Base-by-base conservation (phyloP, 1,140 invertebrate genomes). In the Zaprionus vittiger region DNA sequence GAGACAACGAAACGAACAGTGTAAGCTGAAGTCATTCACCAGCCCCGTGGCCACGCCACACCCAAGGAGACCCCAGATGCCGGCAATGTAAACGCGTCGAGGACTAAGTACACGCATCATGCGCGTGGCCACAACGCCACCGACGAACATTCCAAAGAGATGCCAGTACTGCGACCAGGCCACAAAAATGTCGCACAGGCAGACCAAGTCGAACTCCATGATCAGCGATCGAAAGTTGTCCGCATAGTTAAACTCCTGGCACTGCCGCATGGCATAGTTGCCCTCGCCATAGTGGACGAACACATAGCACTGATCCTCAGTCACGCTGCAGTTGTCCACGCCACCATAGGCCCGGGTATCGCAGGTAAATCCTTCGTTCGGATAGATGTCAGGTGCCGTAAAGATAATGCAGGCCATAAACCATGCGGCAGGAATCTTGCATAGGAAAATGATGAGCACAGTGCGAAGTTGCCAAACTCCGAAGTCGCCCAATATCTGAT, bases 381-480 rank as follows among this genome's bases (percentile, higher is more conserved):
- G 82, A 70, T 92, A 82, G 2, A 92, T 69, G 15, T 92, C 91
- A 4, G 91, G 90, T 0, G 91, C 91, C 4, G 91, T 90, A n/a
- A 92, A 92, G 7, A 93, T 90, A 17, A 93, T 91, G 37, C 85
- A 91, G 4, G 93, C 92, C 93, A 93, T 93, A 56, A 93, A 93
- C 93, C 93, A 93, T n/a, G 93, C 92, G 6, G 93, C 92, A 0
- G 93, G 93, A 24, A 93, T 92, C 73, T 93, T 93, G 55, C 91
- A 91, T 6, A 93, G 72, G 61, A 91, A 93, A 14, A 93, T 75
- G 34, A 93, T 90, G 12, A 92, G 72, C 31, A 93, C 77, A 2
- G 92, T 81, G 38, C 93, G 83, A 15, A 93, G 63, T 52, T 93
- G 93, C 93, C 93, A 93, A 2, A 85, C 76, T 4, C 93, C 93